Conservation (phyloP, 1,140 invertebrate species). For the Wasmannia auropunctata region DNA sequence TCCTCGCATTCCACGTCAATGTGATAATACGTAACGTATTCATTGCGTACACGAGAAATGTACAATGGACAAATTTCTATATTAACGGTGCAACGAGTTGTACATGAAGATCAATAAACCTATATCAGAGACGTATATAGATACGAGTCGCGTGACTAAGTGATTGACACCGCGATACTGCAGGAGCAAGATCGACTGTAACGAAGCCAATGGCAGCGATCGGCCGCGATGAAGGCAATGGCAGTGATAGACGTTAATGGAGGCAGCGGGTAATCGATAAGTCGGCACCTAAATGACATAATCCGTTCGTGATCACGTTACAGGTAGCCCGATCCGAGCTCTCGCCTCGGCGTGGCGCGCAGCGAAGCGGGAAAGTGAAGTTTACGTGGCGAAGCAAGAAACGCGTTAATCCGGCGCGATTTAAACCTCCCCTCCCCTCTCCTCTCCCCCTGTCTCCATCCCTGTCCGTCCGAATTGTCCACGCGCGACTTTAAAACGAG, state of each 20-base stretch:
- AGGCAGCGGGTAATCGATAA: conserved; percentile 28
- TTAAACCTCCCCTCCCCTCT: too few species aligned
- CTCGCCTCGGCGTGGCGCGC: neutral
- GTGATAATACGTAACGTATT: neutral
- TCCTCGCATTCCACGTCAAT: neutral
- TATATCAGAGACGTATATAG: too few species aligned
- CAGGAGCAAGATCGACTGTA: neutral
- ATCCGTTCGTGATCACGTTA: conserved; percentile 14
- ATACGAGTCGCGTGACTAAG: neutral
- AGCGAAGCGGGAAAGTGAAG: neutral
- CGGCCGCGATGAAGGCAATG: neutral
- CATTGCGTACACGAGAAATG: neutral
- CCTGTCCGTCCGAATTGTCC: neutral
- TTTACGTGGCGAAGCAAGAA: neutral
- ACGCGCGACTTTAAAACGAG: conserved; percentile 24
- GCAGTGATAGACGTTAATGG: conserved; percentile 32
- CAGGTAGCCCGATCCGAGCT: conserved; percentile 1
- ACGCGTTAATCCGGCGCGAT: conserved; percentile 1
- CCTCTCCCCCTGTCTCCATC: too few species aligned
- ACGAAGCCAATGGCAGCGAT: conserved; percentile 1
- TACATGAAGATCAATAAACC: neutral
- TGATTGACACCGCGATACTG: conserved; percentile 21
- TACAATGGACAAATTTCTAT: neutral
- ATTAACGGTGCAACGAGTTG: neutral
- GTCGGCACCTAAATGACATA: conserved; percentile 9